phyloP scores from a whole-genome alignment of 2,797 vertebrate genomes.

The Macropus fuliginosus region DNA sequence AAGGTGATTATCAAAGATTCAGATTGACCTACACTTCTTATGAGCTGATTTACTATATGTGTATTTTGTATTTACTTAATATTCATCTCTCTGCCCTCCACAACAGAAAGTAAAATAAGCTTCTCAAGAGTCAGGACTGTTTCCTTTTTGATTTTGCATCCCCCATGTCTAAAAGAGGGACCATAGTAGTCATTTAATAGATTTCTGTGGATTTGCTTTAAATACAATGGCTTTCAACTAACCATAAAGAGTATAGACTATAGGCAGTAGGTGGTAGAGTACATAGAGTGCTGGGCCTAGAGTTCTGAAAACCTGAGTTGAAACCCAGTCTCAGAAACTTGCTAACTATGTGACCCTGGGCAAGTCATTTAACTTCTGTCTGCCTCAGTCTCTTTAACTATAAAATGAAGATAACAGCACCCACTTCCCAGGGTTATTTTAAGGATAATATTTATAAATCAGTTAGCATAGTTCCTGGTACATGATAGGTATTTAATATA shows the following conservation, averaged over 20 bases:
- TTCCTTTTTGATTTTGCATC: not conserved
- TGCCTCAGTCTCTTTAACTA: no score
- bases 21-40: constrained; percentile 6
- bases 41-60: not conserved
- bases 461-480: not conserved
- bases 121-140: not conserved
- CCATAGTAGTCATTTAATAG: constrained; percentile 43
- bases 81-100: not conserved
- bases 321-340: not conserved
- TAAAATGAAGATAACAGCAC: no score
- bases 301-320: not conserved
- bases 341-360: not conserved
- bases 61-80: not conserved
- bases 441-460: not conserved
- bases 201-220: constrained; percentile 42
- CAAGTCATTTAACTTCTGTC: not conserved
- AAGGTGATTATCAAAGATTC: constrained; percentile 9
- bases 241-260: not conserved
- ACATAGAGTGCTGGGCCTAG: not conserved
- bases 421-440: not conserved
- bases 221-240: not conserved
- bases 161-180: not conserved
- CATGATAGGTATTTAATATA: not conserved
- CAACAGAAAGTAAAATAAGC: not conserved
- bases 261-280: not conserved